Evolutionary conservation across 2,113 vertebrate genomes (phyloP), one percentile per base, ranked within the genome.

Genomic region (Chaenogobius annularis): DNA sequence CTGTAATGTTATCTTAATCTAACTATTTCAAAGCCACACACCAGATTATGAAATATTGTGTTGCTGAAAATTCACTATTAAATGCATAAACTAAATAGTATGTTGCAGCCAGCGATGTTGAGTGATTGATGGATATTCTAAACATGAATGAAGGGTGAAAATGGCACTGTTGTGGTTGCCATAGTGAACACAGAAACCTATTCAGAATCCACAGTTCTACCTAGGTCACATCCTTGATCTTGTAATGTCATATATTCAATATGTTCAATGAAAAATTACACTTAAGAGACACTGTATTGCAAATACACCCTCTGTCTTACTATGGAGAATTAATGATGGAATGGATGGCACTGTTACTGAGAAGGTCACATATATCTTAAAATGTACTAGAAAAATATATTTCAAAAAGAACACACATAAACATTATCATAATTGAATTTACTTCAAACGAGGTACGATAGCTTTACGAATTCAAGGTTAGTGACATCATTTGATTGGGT

Each of bases 161-260:
- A 80, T 66, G 6, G 70, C 79, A 54, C 61, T 66, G 74, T 13
- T 64, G 73, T 69, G 68, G 85, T 87, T 83, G 70, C 80, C 74
- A 87, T 84, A 75, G 87, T 69, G 83, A 87, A 47, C 37, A 55
- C 47, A 63, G 46, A 31, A 58, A 66, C 52, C 64, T 79, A 64
- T 66, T 47, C 1, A 19, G 20, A 72, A 56, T 26, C 46, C 35
- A 61, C 9, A 66, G 48, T 71, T 26, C 35, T 52, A 43, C n/a
- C n/a, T 20, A 22, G 72, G 50, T 61, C 14, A 13, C 59, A 67
- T 68, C 65, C 55, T 76, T 68, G 68, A 77, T 59, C 11, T 11
- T 52, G 5, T 54, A 10, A 52, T 35, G 31, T 40, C 40, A 17
- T 54, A 52, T 64, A 55, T 22, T 8, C 14, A 70, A 12, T 44